phyloP scores from a whole-genome alignment of 2,113 vertebrate species.

The Cryptotis parvus region DNA sequence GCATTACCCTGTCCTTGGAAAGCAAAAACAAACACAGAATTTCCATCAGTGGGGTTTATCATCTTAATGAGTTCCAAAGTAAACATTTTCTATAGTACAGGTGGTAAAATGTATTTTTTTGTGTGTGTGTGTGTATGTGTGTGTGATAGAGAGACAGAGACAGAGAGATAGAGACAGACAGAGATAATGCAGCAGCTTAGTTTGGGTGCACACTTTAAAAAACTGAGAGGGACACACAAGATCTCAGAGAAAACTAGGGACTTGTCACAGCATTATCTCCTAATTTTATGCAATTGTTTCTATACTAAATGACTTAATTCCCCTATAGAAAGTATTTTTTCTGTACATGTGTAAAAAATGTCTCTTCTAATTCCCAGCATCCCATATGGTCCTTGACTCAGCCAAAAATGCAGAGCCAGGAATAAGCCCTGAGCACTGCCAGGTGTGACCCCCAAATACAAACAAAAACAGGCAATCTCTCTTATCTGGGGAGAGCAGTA shows the following conservation, averaged over 20 bases:
- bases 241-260: background rate
- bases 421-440: too few relatives aligned
- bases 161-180: background rate
- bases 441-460: too few relatives aligned
- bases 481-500: background rate
- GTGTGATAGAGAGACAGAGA: too few relatives aligned
- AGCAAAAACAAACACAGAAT: too few relatives aligned
- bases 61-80: conserved; percentile 1
- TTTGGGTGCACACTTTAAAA: background rate
- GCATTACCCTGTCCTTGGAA: too few relatives aligned
- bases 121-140: too few relatives aligned
- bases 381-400: background rate
- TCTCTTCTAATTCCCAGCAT: background rate
- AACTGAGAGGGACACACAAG: background rate
- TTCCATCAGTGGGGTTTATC: background rate
- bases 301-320: background rate
- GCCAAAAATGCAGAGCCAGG: background rate
- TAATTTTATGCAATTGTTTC: background rate
- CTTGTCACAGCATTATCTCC: background rate
- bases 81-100: background rate
- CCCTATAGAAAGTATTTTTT: background rate
- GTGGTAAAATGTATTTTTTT: background rate
- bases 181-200: background rate
- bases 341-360: background rate
- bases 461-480: background rate